A percentile compares a stretch with the other conserved stretches of the same genome.
Conservation (phyloP, 2,888 invertebrate species). For the Cotesia congregata region DNA sequence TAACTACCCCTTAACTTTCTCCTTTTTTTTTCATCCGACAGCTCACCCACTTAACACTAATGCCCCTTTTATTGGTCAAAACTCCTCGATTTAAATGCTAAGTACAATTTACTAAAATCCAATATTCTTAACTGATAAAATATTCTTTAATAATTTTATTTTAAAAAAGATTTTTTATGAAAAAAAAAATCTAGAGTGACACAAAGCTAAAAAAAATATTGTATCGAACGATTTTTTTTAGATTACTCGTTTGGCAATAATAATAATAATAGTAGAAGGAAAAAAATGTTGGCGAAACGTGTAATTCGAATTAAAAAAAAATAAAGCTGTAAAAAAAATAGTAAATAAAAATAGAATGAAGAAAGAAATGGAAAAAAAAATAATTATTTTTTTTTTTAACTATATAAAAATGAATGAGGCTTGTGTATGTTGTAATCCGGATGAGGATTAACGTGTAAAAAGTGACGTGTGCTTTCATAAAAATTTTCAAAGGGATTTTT, state of each 20-base stretch:
- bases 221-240: neutral
- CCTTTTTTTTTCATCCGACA: slow-evolving; percentile 43
- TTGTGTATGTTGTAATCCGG: slow-evolving; percentile 63
- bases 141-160: neutral
- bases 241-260: neutral
- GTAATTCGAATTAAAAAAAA: neutral
- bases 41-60: slow-evolving; percentile 66
- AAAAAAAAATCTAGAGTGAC: neutral
- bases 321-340: neutral
- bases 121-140: neutral
- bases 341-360: slow-evolving; percentile 50
- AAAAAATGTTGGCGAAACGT: neutral
- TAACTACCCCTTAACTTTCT: neutral
- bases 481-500: slow-evolving; percentile 42
- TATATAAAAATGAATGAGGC: slow-evolving; percentile 49
- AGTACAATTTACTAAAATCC: slow-evolving; percentile 38
- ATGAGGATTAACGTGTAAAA: slow-evolving; percentile 64
- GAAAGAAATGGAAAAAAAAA: slow-evolving; percentile 52
- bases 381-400: slow-evolving; percentile 51
- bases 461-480: slow-evolving; percentile 49
- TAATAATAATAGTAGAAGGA: too few species aligned
- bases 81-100: slow-evolving; percentile 56
- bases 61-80: slow-evolving; percentile 67
- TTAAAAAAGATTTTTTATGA: neutral
- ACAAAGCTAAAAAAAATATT: neutral